phyloP scores from a whole-genome alignment of 1,140 invertebrate species.

The Tyrophagus putrescentiae region DNA sequence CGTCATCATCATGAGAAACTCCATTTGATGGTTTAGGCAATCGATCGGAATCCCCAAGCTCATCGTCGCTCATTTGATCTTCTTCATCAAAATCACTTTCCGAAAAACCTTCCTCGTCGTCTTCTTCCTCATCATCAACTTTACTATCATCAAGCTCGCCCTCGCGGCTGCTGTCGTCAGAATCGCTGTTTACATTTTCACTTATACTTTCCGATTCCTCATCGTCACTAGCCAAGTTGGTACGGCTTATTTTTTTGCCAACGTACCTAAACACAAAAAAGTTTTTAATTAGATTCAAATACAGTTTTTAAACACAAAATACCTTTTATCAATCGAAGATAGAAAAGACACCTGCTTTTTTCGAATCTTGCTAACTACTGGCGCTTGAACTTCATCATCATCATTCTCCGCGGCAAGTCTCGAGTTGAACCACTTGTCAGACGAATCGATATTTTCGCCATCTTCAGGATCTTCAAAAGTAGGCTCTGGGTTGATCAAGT shows the following conservation, averaged over 20 bases:
- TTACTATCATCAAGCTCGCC: slow-evolving; percentile 11
- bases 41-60: too few relatives aligned
- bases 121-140: slow-evolving; percentile 18
- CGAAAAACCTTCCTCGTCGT: slow-evolving; percentile 29
- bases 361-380: slow-evolving; percentile 16
- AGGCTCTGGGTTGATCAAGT: slow-evolving; percentile 27
- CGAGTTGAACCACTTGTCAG: slow-evolving; percentile 13
- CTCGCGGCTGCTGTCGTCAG: not conserved
- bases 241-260: slow-evolving; percentile 39
- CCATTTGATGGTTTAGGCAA: too few relatives aligned
- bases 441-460: slow-evolving; percentile 25
- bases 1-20: slow-evolving; percentile 17
- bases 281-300: slow-evolving; percentile 41
- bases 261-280: slow-evolving; percentile 54
- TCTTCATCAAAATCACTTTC: too few relatives aligned
- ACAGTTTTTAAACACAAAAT: slow-evolving; percentile 21
- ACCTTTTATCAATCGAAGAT: slow-evolving; percentile 8
- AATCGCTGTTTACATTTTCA: not conserved
- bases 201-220: not conserved
- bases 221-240: slow-evolving; percentile 23
- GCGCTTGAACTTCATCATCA: slow-evolving; percentile 23
- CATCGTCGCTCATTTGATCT: too few relatives aligned
- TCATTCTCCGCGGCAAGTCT: not conserved
- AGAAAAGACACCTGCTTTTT: slow-evolving; percentile 22
- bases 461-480: slow-evolving; percentile 30